Percentiles rank a stretch among this genome's conserved stretches.
Evolutionary conservation across 2,888 invertebrate species (phyloP).

Genomic region (Acanthacorydalis orientalis): DNA sequence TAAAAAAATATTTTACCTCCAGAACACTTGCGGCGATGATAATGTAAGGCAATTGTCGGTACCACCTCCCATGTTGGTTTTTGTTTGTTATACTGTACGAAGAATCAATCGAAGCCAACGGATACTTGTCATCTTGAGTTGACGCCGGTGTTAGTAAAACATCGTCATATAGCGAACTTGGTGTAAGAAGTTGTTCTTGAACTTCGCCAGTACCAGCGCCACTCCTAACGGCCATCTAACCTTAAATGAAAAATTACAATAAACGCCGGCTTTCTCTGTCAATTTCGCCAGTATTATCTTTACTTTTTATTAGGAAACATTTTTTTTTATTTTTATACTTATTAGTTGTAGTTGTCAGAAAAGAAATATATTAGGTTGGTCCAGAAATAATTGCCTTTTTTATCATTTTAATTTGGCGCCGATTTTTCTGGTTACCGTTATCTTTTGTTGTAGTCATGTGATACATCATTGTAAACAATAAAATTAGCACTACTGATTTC

Average conservation of each 20-base stretch:
- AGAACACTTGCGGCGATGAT: conserved; percentile 19
- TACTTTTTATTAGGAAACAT: background rate
- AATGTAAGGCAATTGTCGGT: conserved; percentile 18
- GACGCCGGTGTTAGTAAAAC: conserved; percentile 12
- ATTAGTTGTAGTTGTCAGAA: too few relatives aligned
- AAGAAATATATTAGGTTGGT: too few relatives aligned
- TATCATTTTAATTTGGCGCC: too few relatives aligned
- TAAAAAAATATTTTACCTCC: conserved; percentile 16
- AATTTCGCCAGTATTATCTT: background rate
- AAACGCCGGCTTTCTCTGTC: background rate
- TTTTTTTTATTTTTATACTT: too few relatives aligned
- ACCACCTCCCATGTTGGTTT: conserved; percentile 1
- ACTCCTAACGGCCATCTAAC: background rate
- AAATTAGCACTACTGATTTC: too few relatives aligned
- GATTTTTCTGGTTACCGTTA: too few relatives aligned
- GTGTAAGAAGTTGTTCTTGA: conserved; percentile 10
- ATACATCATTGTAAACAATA: too few relatives aligned
- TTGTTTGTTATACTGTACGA: too few relatives aligned
- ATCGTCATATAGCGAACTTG: conserved; percentile 16
- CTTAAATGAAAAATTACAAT: background rate
- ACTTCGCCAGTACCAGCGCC: background rate
- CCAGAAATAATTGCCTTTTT: too few relatives aligned
- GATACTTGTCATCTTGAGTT: conserved; percentile 9
- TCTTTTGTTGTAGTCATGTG: too few relatives aligned
- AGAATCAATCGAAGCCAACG: conserved; percentile 8